Conservation (phyloP, 1,140 invertebrate genomes). For the Trichoplusia ni region DNA sequence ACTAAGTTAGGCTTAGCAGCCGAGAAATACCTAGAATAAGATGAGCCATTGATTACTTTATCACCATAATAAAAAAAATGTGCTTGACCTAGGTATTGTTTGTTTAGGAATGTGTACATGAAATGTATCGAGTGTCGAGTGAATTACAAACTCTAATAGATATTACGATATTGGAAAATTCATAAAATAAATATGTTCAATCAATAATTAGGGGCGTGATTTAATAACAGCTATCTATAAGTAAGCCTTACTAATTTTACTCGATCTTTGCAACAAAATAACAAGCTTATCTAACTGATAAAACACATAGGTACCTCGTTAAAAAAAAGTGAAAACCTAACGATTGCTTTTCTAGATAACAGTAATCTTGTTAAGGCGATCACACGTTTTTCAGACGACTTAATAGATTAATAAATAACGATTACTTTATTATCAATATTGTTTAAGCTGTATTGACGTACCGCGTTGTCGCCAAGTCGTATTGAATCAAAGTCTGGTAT, state of each 20-base stretch:
- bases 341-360: conserved; percentile 2
- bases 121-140: not conserved
- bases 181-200: not conserved
- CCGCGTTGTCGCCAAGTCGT: too few species aligned
- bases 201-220: too few species aligned
- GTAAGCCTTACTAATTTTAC: too few species aligned
- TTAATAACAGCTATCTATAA: too few species aligned
- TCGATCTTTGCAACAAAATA: too few species aligned
- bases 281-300: not conserved
- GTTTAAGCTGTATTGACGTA: conserved; percentile 1
- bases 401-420: not conserved
- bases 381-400: conserved; percentile 6
- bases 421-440: not conserved
- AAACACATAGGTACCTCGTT: not conserved
- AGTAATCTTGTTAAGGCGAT: not conserved
- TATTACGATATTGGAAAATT: not conserved
- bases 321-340: not conserved
- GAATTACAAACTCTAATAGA: not conserved
- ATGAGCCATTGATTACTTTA: too few species aligned
- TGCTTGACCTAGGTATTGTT: too few species aligned
- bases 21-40: too few species aligned
- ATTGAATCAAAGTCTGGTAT: too few species aligned
- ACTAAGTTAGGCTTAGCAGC: too few species aligned
- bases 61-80: not conserved
- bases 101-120: not conserved